Evolutionary conservation across 2,888 invertebrate species (phyloP), one percentile per base, ranked within the genome.

Genomic region (Athrips mouffetella): DNA sequence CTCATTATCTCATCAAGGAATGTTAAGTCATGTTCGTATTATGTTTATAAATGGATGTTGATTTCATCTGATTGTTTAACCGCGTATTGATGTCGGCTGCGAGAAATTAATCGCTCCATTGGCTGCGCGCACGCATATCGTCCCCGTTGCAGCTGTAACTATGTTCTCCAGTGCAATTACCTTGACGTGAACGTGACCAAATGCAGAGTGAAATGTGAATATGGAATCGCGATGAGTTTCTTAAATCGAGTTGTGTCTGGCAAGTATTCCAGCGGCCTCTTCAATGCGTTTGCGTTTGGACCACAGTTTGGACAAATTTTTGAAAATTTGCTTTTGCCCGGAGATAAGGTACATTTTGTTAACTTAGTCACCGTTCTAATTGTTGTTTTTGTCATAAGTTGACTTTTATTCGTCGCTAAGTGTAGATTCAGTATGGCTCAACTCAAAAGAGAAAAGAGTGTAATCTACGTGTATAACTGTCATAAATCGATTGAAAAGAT

Each of bases 81-180:
- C 27, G 47, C 21, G 33, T 16, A 23, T 16, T 20, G 20, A 27
- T 25, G 62, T 52, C 49, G 49, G 51, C 49, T 54, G 51, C 53
- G 56, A 55, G 48, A 46, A 42, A 59, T 68, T 68, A 64, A 55
- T 52, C 62, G 63, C 58, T 59, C 52, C 56, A 64, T 62, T 64
- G 57, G 42, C 35, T 62, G 56, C 60, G 63, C 55, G 50, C 40
- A 47, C 35, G 50, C 55, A 46, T 51, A 46, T 53, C 57, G 55
- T 20, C 41, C 35, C 11, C 50, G 37, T 59, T 51, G 23, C 25
- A 40, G 21, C 23, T 23, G 23, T 11, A 23, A 23, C 11, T 39
- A 39, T n/a, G n/a, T 25, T 40, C 25, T 13, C 13, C 15, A 40
- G 21, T 25, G 21, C 23, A 40, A 39, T 40, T 25, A 40, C 37